Conservation (phyloP, 1,140 invertebrate species). For the Babylonia areolata region DNA sequence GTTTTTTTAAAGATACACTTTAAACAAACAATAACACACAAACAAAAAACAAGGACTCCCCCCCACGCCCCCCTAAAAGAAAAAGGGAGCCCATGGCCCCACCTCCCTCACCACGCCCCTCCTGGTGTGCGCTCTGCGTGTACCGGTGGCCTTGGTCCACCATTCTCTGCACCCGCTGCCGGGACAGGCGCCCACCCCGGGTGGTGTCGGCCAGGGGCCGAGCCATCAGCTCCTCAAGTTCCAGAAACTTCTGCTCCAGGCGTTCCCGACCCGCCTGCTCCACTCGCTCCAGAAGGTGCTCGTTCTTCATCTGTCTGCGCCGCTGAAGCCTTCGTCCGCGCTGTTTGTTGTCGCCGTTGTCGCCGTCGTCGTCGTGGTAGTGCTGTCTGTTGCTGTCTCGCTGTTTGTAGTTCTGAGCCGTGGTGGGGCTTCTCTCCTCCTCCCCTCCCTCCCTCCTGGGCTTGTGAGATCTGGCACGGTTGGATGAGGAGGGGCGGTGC, state of each 20-base stretch:
- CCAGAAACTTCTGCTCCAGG: slow-evolving; percentile 37
- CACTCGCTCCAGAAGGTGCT: background rate
- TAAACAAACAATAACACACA: too few relatives aligned
- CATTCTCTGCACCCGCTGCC: slow-evolving; percentile 19
- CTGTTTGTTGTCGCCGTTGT: background rate
- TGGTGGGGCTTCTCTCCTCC: background rate
- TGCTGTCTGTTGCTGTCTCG: background rate
- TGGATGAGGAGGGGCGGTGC: background rate
- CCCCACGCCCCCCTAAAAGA: background rate
- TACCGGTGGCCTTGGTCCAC: slow-evolving; percentile 9
- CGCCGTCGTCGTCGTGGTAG: background rate
- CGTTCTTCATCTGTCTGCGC: slow-evolving; percentile 16
- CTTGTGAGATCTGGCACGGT: background rate
- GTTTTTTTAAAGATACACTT: too few relatives aligned
- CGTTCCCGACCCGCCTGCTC: slow-evolving; percentile 24
- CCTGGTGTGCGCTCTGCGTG: too few relatives aligned
- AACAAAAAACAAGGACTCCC: background rate
- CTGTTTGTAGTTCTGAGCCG: background rate
- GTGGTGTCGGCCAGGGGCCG: slow-evolving; percentile 8
- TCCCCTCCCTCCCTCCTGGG: background rate
- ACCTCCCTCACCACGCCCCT: background rate
- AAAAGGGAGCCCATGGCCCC: too few relatives aligned
- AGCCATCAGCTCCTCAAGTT: slow-evolving; percentile 36
- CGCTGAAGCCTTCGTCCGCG: background rate
- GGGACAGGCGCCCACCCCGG: background rate